A percentile compares a stretch with the other conserved stretches of the same genome.
Evolutionary conservation across 2,113 vertebrate genomes (phyloP).

Genomic region (Microtus pennsylvanicus): DNA sequence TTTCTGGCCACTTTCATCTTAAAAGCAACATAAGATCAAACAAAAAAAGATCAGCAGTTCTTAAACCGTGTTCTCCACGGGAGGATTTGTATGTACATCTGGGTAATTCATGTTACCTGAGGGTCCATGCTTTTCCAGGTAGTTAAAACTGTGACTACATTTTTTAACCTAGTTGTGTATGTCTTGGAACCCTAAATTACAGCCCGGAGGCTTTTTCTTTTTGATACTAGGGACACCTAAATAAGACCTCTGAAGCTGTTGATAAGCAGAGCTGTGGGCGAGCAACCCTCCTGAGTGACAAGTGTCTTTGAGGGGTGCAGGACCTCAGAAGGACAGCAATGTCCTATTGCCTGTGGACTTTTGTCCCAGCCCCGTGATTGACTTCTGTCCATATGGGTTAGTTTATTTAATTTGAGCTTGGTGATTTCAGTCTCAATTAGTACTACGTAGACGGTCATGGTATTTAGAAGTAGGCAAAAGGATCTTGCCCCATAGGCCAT

Average conservation of each 20-base stretch:
- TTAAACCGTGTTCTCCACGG: neutral
- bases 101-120: neutral
- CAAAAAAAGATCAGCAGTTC: neutral
- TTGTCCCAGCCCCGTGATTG: neutral
- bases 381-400: neutral
- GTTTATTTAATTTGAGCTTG: constrained; percentile 28
- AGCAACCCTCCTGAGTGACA: too few species aligned
- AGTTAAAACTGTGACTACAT: neutral
- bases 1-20: constrained; percentile 45
- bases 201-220: neutral
- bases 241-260: neutral
- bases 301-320: neutral
- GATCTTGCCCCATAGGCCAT: neutral
- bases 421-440: constrained; percentile 13
- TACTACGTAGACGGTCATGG: neutral
- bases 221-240: neutral
- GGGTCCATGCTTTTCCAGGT: neutral
- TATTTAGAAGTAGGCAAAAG: neutral
- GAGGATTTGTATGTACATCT: neutral
- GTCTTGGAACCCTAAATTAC: neutral
- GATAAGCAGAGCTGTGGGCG: neutral
- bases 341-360: constrained; percentile 11
- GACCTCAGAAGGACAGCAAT: neutral
- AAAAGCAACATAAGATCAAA: constrained; percentile 17
- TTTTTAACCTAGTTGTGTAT: neutral